These are phyloP conservation scores for Amphiura filiformis DNA, from an alignment of 35 echinoderm and acorn worm genomes.

Conservation along the genomic window DNA sequence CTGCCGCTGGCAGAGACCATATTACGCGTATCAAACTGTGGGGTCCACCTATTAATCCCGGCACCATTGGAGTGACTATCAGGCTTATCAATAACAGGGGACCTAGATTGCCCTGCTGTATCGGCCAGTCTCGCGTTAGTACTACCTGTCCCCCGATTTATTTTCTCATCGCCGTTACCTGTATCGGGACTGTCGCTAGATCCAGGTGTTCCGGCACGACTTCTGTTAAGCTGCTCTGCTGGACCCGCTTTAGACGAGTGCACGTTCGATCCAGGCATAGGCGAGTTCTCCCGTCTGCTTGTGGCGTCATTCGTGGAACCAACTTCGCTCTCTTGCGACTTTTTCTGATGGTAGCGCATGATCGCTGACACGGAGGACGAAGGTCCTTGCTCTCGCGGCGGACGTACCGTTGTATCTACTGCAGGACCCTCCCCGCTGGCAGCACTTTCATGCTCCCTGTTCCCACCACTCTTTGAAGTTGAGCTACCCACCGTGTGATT, in stretches of 20 bases:
- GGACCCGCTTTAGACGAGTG: background rate
- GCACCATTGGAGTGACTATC: conserved; percentile 47
- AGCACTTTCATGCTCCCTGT: background rate
- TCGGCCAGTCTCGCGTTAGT: conserved; percentile 25
- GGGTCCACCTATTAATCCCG: conserved; percentile 30
- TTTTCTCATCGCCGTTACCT: background rate
- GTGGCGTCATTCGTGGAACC: conserved; percentile 53
- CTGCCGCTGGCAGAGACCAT: background rate
- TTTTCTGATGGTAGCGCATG: conserved; percentile 14
- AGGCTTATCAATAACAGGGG: conserved; percentile 22
- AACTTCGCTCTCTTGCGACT: conserved; percentile 46
- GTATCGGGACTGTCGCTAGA: background rate
- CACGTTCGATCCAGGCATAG: background rate
- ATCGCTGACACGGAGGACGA: conserved; percentile 3
- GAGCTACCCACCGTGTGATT: conserved; percentile 19
- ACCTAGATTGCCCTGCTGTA: conserved; percentile 30
- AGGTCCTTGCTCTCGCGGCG: conserved; percentile 5
- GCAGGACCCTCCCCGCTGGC: background rate
- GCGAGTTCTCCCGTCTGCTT: conserved; percentile 19
- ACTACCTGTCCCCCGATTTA: conserved; percentile 4
- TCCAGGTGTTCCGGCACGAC: background rate
- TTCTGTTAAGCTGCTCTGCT: background rate
- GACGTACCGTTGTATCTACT: conserved; percentile 36
- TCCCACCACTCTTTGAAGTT: background rate
- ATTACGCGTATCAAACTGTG: conserved; percentile 20